Conservation (phyloP, 1,140 invertebrate genomes). For the Bradysia coprophila region DNA sequence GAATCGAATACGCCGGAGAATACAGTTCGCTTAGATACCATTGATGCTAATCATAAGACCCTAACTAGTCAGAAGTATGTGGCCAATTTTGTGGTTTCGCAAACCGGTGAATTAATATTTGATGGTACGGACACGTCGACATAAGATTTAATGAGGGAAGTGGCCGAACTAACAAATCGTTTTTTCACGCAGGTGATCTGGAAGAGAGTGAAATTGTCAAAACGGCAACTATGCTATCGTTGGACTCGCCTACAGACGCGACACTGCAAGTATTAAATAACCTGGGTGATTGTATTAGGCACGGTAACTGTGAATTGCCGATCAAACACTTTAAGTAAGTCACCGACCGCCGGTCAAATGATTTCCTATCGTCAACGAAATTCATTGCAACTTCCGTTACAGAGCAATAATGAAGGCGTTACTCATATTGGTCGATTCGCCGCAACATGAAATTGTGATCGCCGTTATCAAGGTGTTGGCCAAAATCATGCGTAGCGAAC, state of each 20-base stretch:
- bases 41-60: slow-evolving; percentile 4
- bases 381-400: slow-evolving; percentile 12
- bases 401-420: slow-evolving; percentile 54
- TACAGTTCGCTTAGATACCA: slow-evolving; percentile 18
- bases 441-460: slow-evolving; percentile 45
- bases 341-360: no score
- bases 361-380: no score
- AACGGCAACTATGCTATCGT: slow-evolving; percentile 17
- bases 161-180: no score
- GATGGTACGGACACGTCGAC: no score
- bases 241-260: slow-evolving; percentile 13
- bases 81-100: slow-evolving; percentile 5
- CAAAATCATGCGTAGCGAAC: slow-evolving; percentile 58
- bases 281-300: slow-evolving; percentile 24
- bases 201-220: slow-evolving; percentile 25
- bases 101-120: slow-evolving; percentile 18
- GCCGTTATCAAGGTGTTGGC: slow-evolving; percentile 57
- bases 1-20: slow-evolving; percentile 24
- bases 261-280: slow-evolving; percentile 20
- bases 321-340: slow-evolving; percentile 34
- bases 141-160: no score
- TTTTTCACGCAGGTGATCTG: slow-evolving; percentile 17
- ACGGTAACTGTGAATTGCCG: slow-evolving; percentile 25
- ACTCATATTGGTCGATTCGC: slow-evolving; percentile 47
- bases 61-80: neutral